Evolutionary conservation across 2,113 vertebrate genomes (phyloP), one percentile per base, ranked within the genome.

Genomic region (Dermatemys mawii): DNA sequence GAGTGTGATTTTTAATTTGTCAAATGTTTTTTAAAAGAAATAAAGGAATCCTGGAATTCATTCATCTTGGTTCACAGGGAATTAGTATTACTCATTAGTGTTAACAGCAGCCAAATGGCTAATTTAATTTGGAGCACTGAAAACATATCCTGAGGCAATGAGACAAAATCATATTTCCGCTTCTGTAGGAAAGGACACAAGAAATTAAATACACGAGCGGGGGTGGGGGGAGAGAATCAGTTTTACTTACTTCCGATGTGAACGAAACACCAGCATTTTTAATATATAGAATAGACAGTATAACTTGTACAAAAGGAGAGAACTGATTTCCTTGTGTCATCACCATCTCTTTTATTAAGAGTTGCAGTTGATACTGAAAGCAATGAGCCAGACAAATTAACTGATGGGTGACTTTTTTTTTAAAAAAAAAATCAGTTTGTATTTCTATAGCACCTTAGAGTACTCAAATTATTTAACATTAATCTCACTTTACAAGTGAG

Each of bases 1-100:
- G 83, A 84, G 27, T 19, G 90, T 81, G 57, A 60, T 95, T 91
- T 32, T 32, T 89, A 26, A 14, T 46, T 79, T 90, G 32, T 86
- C 60, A 63, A 63, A 7, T 32, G 11, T 27, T 55, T 8, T 55
- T 55, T 53, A 14, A 67, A 63, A 90, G 11, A 79, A 88, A 87
- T 44, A 63, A 9, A 24, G 3, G 32, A 55, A 22, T 17, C 44
- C 80, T 27, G 81, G 80, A 82, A 87, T 84, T 51, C 35, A 73
- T 93, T 78, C 11, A 35, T 88, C 38, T 83, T 78, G 76, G 35
- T 32, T 89, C 48, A 83, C 13, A 63, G 9, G 63, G 46, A 78
- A 60, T 50, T 51, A 75, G 24, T 75, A 22, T 57, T 75, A 24
- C 22, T 11, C 3, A 90, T 88, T 79, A 88, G 21, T 21, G 24